phyloP scores from a whole-genome alignment of 2,888 invertebrate genomes.

The Erynnis tages region DNA sequence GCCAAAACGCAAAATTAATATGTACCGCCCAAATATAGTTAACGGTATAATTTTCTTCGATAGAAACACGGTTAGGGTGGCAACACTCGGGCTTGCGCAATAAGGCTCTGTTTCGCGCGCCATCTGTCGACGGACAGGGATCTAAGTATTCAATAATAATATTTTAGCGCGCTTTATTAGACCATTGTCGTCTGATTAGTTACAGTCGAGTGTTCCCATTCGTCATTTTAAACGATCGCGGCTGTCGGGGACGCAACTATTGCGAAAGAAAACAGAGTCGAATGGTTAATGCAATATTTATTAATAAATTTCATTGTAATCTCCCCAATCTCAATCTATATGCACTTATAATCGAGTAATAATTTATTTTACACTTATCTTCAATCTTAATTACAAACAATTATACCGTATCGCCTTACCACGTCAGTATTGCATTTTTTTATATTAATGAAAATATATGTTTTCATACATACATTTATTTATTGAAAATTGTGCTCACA shows the following conservation, averaged over 20 bases:
- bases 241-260: slow-evolving; percentile 37
- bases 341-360: slow-evolving; percentile 73
- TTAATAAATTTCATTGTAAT: slow-evolving; percentile 79
- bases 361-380: slow-evolving; percentile 77
- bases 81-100: slow-evolving; percentile 34
- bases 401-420: slow-evolving; percentile 52
- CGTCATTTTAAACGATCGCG: slow-evolving; percentile 50
- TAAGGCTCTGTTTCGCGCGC: slow-evolving; percentile 42
- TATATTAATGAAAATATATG: slow-evolving; percentile 62
- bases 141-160: slow-evolving; percentile 50
- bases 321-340: slow-evolving; percentile 77
- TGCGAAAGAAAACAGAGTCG: slow-evolving; percentile 34
- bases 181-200: slow-evolving; percentile 55
- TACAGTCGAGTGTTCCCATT: slow-evolving; percentile 52
- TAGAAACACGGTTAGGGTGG: slow-evolving; percentile 33
- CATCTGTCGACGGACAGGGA: slow-evolving; percentile 40
- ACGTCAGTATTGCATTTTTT: slow-evolving; percentile 70
- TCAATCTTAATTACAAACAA: slow-evolving; percentile 63
- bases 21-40: slow-evolving; percentile 70
- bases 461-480: slow-evolving; percentile 32
- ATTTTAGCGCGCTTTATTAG: slow-evolving; percentile 54
- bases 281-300: slow-evolving; percentile 80
- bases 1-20: slow-evolving; percentile 72
- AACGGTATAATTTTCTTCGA: slow-evolving; percentile 55
- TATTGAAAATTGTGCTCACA: slow-evolving; percentile 46